A percentile compares a stretch with the other conserved stretches of the same genome.
These are phyloP conservation scores for Junco hyemalis DNA, from an alignment of 2,113 vertebrate species.

Conservation along the genomic window DNA sequence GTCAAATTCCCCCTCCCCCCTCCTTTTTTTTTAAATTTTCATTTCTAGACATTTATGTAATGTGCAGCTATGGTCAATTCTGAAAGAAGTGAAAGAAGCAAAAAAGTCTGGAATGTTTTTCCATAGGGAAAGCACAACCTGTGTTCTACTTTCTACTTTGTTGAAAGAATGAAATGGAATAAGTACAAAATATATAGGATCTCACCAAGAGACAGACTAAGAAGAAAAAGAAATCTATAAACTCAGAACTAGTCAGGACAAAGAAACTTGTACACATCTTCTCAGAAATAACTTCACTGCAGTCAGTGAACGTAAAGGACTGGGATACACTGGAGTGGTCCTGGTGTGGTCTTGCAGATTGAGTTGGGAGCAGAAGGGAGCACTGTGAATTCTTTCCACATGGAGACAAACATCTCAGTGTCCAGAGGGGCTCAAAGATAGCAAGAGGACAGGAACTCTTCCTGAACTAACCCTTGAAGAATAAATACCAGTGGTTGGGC, in stretches of 20 bases:
- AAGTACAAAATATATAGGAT: neutral
- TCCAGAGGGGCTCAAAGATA: neutral
- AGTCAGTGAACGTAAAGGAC: neutral
- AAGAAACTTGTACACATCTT: neutral
- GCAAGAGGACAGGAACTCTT: neutral
- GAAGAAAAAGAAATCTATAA: neutral
- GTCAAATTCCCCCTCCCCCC: rapidly evolving
- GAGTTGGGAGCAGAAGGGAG: neutral
- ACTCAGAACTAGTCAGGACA: neutral
- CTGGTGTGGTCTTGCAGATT: neutral
- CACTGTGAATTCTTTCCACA: neutral
- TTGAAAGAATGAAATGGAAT: neutral
- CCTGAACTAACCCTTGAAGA: neutral
- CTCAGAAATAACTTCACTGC: neutral
- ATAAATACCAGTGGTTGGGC: neutral
- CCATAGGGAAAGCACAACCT: neutral
- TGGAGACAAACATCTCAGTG: neutral
- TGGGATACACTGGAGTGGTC: neutral
- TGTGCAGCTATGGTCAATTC: neutral
- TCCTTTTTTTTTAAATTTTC: rapidly evolving
- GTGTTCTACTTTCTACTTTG: neutral
- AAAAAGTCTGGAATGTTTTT: neutral
- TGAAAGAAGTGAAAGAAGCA: neutral
- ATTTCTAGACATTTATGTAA: neutral
- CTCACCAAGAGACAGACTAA: neutral